Evolutionary conservation across 2,888 invertebrate species (phyloP).

Genomic region (Marronus borbonicus): DNA sequence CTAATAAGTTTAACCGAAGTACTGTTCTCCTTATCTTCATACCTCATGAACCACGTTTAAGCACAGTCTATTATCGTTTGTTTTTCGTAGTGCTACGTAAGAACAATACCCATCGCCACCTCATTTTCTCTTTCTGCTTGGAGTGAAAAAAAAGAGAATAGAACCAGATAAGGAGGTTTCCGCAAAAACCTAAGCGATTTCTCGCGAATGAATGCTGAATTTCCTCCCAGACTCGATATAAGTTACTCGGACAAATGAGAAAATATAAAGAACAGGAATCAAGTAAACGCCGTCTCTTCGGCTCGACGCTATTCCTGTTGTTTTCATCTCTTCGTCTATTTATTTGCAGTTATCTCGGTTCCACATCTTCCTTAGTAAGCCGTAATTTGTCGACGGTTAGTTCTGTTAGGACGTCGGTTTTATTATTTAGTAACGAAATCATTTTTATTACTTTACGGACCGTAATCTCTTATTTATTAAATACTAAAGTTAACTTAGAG

Average conservation of each 20-base stretch:
- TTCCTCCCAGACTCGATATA: neutral
- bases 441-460: no score
- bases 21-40: constrained; percentile 26
- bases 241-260: constrained; percentile 23
- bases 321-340: constrained; percentile 17
- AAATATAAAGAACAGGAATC: constrained; percentile 31
- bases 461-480: no score
- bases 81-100: constrained; percentile 2
- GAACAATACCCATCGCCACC: neutral
- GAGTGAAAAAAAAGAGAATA: constrained; percentile 7
- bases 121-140: constrained; percentile 22
- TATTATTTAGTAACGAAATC: constrained; percentile 3
- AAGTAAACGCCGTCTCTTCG: constrained; percentile 21
- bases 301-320: constrained; percentile 7
- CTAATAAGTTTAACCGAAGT: constrained; percentile 17
- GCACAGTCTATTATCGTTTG: constrained; percentile 13
- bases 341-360: constrained; percentile 10
- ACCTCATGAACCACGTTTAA: constrained; percentile 31
- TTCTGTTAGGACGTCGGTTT: constrained; percentile 6
- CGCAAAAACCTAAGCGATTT: constrained; percentile 21
- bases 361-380: constrained; percentile 3
- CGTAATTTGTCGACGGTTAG: constrained; percentile 4
- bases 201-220: constrained; percentile 29
- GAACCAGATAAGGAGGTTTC: constrained; percentile 16
- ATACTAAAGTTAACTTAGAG: no score